A percentile compares a stretch with the other conserved stretches of the same genome.
Evolutionary conservation across 2,888 invertebrate genomes (phyloP).

Genomic region (Myopa testacea): DNA sequence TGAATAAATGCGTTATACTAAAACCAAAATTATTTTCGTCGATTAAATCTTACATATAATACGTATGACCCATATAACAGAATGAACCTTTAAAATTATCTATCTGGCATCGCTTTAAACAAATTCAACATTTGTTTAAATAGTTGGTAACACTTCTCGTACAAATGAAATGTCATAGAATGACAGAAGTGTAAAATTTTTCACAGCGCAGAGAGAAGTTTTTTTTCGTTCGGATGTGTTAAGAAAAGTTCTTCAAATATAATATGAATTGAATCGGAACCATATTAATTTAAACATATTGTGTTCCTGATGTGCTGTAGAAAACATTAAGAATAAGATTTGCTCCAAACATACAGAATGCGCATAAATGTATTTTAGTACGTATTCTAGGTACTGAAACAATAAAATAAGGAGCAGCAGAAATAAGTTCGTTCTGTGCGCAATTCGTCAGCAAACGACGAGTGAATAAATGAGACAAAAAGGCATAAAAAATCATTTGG

Average conservation of each 20-base stretch:
- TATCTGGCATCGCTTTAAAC: too few species aligned
- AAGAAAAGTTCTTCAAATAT: neutral
- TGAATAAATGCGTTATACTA: neutral
- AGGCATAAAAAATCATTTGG: neutral
- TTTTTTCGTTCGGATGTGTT: neutral
- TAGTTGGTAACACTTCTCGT: constrained; percentile 9
- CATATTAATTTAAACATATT: constrained; percentile 6
- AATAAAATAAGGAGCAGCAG: neutral
- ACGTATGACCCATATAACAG: too few species aligned
- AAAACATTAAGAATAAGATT: neutral
- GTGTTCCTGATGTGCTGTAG: neutral
- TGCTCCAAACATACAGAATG: neutral
- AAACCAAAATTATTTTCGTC: neutral
- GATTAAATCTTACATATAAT: neutral
- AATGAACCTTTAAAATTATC: too few species aligned
- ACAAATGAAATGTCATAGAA: constrained; percentile 29
- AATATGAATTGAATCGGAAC: neutral
- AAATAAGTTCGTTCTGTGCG: neutral
- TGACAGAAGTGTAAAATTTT: constrained; percentile 29
- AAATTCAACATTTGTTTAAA: too few species aligned
- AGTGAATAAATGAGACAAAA: neutral
- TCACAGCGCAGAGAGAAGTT: constrained; percentile 29
- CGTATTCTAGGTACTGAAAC: constrained; percentile 25
- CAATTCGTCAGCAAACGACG: neutral
- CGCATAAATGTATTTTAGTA: neutral